Evolutionary conservation across 1,140 invertebrate species (phyloP).

Genomic region (Heliothis subflexa): DNA sequence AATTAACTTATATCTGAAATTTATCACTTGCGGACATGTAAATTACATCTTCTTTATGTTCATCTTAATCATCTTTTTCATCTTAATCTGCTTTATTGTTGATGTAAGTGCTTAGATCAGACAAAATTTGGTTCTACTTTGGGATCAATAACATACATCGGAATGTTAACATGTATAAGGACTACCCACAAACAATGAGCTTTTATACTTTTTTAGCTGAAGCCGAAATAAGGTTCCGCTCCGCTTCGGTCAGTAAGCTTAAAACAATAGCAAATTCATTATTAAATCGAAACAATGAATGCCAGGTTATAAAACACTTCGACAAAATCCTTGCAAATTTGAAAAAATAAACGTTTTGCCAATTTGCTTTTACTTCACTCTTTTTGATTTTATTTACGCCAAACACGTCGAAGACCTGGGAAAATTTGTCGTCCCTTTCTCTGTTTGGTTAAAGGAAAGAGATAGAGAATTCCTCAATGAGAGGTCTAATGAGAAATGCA

Average conservation of each 20-base stretch:
- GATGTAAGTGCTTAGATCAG: too few relatives aligned
- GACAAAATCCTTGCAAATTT: slow-evolving; percentile 39
- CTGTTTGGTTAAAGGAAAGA: not conserved
- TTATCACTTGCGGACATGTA: slow-evolving; percentile 9
- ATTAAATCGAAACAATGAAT: slow-evolving; percentile 45
- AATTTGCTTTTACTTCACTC: slow-evolving; percentile 36
- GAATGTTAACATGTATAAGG: not conserved
- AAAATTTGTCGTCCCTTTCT: slow-evolving; percentile 15
- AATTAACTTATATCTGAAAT: slow-evolving; percentile 39
- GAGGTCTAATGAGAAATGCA: slow-evolving; percentile 46
- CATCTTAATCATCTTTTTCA: not conserved
- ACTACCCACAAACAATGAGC: not conserved
- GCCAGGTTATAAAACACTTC: slow-evolving; percentile 42
- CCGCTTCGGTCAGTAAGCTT: slow-evolving; percentile 1
- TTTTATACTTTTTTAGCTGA: not conserved
- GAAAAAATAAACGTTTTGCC: slow-evolving; percentile 24
- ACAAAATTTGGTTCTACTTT: too few relatives aligned
- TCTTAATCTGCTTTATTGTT: not conserved
- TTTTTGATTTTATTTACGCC: slow-evolving; percentile 34
- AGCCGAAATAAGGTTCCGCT: slow-evolving; percentile 4
- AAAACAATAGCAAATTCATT: slow-evolving; percentile 44
- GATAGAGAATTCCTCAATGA: slow-evolving; percentile 39
- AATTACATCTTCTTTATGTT: slow-evolving; percentile 9
- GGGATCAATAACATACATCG: not conserved
- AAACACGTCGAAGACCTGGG: slow-evolving; percentile 26